Percentiles rank a stretch among this genome's conserved stretches.
These are phyloP conservation scores for Acropternis orthonyx DNA, from an alignment of 2,797 vertebrate species.

Conservation along the genomic window DNA sequence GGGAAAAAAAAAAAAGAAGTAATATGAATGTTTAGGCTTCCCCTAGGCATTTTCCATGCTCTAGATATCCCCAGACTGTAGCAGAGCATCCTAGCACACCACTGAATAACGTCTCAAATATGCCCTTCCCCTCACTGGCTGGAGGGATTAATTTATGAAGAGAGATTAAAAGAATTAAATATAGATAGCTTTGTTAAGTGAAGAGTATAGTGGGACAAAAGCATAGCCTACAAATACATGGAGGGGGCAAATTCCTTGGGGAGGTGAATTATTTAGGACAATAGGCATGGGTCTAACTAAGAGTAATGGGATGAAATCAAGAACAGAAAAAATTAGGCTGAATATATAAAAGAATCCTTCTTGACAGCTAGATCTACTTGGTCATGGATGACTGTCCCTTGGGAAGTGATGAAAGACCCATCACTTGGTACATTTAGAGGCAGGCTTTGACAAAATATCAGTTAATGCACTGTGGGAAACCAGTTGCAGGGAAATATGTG, in stretches of 20 bases:
- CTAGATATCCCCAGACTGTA: constrained; percentile 12
- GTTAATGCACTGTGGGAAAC: not conserved
- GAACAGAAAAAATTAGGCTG: constrained; percentile 60
- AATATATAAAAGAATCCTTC: constrained; percentile 13
- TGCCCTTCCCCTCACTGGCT: constrained; percentile 37
- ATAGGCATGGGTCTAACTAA: constrained; percentile 25
- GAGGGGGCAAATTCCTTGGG: constrained; percentile 41
- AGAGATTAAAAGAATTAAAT: constrained; percentile 77
- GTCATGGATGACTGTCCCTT: not conserved
- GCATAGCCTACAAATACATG: constrained; percentile 62
- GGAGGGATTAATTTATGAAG: constrained; percentile 70
- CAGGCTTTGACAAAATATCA: not conserved
- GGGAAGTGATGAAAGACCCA: constrained; percentile 7
- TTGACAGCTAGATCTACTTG: constrained; percentile 37
- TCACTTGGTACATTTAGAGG: not conserved
- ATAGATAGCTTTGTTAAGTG: constrained; percentile 66
- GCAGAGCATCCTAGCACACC: not conserved
- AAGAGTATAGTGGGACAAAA: constrained; percentile 63
- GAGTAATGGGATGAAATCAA: constrained; percentile 65
- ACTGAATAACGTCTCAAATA: constrained; percentile 10
- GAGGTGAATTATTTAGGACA: constrained; percentile 67
- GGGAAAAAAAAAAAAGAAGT: not conserved
- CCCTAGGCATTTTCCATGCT: constrained; percentile 54
- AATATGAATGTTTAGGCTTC: constrained; percentile 38
- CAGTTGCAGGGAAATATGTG: not conserved